Base-by-base conservation (phyloP, 2,888 invertebrate genomes). In the Rhingia rostrata region DNA sequence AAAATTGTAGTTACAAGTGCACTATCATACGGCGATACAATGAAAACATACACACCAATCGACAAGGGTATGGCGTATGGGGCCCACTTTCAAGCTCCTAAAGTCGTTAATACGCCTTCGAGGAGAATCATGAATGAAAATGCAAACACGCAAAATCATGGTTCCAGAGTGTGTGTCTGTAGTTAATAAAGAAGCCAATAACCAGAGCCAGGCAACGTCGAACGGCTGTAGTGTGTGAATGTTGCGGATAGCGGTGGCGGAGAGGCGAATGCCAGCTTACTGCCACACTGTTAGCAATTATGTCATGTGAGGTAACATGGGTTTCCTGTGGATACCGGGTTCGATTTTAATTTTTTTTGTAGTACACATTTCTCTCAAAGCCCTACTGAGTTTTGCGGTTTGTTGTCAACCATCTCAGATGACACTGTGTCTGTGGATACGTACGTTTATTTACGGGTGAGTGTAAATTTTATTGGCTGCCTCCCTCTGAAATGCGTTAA, bases 91-190 rank as follows among this genome's bases (percentile, higher is more conserved):
- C 80, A 32, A 72, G 84, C 70, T 74, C 84, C 84, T 80, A 84
- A 80, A 80, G 84, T 84, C 74, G 60, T 80, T 79, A 84, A 80
- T 80, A 84, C 84, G 84, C 80, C 84, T 80, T 84, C 84, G 80
- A 84, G 66, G 80, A 84, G 74, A 84, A 70, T 84, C 80, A 84
- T 84, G 84, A 84, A 84, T 84, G 84, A 84, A 84, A 49, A 80
- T 75, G 84, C 74, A 84, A 84, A 84, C 84, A 84, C 67, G 80
- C 70, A 70, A 79, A 84, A 74, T 58, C 70, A 66, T 70, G 70
- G 32, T 60, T 56, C 56, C 70, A 61, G 35, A 54, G 63, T 49
- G 53, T 67, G 61, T 45, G 22, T 22, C 7, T 45, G 64, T 56
- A 77, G 83, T 73, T 22, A 77, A 83, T 37, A 58, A 67, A 63